Evolutionary conservation across 1,140 invertebrate species (phyloP).

Genomic region (Drosophila ohnishii): DNA sequence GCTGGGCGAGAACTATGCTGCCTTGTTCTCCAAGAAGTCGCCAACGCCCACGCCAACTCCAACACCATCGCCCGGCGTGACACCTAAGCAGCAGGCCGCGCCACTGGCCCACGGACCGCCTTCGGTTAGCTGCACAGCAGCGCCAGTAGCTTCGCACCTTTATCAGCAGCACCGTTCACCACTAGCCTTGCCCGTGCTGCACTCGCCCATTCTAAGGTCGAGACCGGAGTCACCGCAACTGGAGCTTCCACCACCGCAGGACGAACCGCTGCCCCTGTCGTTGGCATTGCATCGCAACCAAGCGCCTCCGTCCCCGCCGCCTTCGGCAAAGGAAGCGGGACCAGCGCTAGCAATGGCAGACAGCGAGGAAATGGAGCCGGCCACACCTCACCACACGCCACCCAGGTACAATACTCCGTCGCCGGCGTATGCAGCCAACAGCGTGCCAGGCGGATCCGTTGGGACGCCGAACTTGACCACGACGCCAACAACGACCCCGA

Average conservation of each 20-base stretch:
- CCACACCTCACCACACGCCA: slow-evolving; percentile 64
- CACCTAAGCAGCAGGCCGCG: slow-evolving; percentile 65
- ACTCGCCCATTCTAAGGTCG: slow-evolving; percentile 81
- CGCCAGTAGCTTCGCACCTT: slow-evolving; percentile 33
- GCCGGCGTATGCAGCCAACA: slow-evolving; percentile 53
- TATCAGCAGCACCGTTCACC: slow-evolving; percentile 64
- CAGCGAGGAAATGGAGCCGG: slow-evolving; percentile 45
- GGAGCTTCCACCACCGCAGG: slow-evolving; percentile 67
- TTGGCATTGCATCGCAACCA: slow-evolving; percentile 41
- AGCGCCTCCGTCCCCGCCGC: slow-evolving; percentile 58
- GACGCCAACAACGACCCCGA: slow-evolving; percentile 26
- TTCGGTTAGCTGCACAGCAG: slow-evolving; percentile 6
- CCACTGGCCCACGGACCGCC: slow-evolving; percentile 42
- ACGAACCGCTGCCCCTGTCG: slow-evolving; percentile 56
- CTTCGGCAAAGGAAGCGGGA: slow-evolving; percentile 29
- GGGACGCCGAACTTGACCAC: slow-evolving; percentile 7
- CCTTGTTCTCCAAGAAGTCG: slow-evolving; percentile 88
- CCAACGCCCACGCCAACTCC: slow-evolving; percentile 73
- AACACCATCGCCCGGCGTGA: slow-evolving; percentile 70
- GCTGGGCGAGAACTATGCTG: slow-evolving; percentile 93
- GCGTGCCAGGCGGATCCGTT: slow-evolving; percentile 17
- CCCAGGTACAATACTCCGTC: slow-evolving; percentile 72
- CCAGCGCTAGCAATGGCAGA: slow-evolving; percentile 21
- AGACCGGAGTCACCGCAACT: slow-evolving; percentile 61
- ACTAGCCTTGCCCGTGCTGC: slow-evolving; percentile 47